phyloP scores from a whole-genome alignment of 2,113 vertebrate genomes.

The Sapajus apella region DNA sequence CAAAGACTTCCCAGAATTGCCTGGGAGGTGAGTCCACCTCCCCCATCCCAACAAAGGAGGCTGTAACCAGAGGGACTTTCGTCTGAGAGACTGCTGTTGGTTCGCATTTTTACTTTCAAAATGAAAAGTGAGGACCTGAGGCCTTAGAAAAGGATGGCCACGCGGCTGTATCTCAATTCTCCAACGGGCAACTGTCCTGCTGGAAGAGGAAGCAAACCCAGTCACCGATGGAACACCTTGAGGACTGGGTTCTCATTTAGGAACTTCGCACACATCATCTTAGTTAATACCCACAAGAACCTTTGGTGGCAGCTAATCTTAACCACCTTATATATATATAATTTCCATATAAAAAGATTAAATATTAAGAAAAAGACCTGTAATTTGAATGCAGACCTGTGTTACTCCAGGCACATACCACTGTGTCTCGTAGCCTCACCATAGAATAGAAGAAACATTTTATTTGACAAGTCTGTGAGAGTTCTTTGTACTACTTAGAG shows the following conservation, averaged over 20 bases:
- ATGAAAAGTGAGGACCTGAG: neutral
- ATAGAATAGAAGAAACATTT: neutral
- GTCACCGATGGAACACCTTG: rapidly evolving
- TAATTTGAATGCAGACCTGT: neutral
- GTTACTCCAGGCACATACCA: neutral
- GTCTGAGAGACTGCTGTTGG: neutral
- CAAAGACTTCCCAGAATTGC: neutral
- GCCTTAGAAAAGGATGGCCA: rapidly evolving
- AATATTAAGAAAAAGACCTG: neutral
- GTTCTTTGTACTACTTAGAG: neutral
- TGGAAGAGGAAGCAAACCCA: neutral
- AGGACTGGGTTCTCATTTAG: rapidly evolving
- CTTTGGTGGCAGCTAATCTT: neutral
- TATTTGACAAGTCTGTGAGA: neutral
- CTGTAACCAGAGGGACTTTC: rapidly evolving
- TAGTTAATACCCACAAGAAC: no score
- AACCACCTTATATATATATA: neutral
- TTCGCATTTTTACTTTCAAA: constrained; percentile 8
- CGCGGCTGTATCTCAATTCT: rapidly evolving
- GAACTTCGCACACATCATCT: rapidly evolving
- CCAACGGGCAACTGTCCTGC: neutral
- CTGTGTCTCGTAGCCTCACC: neutral
- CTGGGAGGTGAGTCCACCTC: neutral
- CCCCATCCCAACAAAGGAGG: rapidly evolving
- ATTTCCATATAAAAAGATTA: neutral